Evolutionary conservation across 2,113 vertebrate genomes (phyloP).

Genomic region (Phalacrocorax brasilianus): DNA sequence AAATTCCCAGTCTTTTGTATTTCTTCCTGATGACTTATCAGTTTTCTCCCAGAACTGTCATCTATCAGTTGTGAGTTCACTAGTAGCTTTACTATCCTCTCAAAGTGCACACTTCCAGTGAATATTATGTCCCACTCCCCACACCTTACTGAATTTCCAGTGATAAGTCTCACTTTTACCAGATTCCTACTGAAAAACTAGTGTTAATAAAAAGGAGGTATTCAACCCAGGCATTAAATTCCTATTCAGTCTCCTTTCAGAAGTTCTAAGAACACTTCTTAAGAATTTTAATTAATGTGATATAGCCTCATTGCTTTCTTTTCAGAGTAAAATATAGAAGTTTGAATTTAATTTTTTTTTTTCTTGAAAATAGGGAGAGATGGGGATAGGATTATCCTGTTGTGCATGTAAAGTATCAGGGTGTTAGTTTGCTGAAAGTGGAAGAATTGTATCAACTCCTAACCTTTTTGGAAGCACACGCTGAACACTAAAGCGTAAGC

Average conservation of each 20-base stretch:
- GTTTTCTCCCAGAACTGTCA: neutral
- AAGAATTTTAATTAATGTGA: neutral
- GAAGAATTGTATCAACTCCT: neutral
- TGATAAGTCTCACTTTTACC: neutral
- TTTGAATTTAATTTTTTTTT: neutral
- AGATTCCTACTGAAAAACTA: neutral
- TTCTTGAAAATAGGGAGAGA: neutral
- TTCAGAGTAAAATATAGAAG: neutral
- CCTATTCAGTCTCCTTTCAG: neutral
- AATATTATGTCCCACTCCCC: neutral
- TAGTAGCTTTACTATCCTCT: neutral
- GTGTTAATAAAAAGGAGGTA: neutral
- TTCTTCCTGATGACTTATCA: neutral
- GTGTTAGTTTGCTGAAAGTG: neutral
- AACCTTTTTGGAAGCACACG: neutral
- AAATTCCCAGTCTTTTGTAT: neutral
- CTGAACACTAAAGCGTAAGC: neutral
- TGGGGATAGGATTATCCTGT: neutral
- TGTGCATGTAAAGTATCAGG: neutral
- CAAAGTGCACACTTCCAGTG: neutral
- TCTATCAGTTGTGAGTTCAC: neutral
- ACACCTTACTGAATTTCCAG: neutral
- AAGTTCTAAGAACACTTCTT: neutral
- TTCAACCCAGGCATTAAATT: neutral
- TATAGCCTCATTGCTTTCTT: neutral